Evolutionary conservation across 30 jellyfish, hydroid and myxozoan genomes (phyloP), one percentile per base, ranked within the genome.

Genomic region (Chrysaora quinquecirrha): DNA sequence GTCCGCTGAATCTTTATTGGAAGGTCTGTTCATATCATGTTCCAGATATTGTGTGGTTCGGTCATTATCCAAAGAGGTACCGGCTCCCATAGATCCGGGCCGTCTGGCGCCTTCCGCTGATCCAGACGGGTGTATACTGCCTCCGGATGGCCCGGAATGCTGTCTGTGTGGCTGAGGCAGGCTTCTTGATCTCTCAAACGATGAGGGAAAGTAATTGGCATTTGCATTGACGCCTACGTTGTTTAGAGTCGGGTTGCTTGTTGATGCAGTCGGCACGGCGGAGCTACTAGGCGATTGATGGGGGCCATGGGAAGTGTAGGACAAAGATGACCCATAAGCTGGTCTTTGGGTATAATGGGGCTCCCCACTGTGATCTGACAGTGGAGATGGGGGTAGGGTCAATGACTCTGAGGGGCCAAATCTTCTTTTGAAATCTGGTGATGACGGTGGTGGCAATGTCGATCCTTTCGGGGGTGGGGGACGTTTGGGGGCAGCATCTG

Each of bases 381-480:
- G n/a, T n/a, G n/a, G n/a, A n/a, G 76, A 52, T 52, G 68, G 29
- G 9, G 29, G 68, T 25, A 20, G 3, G 29, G 3, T 20, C 6
- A 20, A 7, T 3, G 68, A 52, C 19, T 20, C 68, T 12, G 27
- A 4, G 19, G 68, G 27, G 9, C 68, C 68, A 3, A 9, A 19
- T 9, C 19, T 52, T 3, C 58, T 43, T 6, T 52, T 52, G 68
- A 52, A 9, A 20, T 19, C 19, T 2, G 68, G 68, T 3, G 68
- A 52, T 20, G 29, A 2, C 19, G 68, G 19, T 52, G 68, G 12
- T 16, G 68, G 27, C 68, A 52, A 4, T 19, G 68, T 19, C 25
- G 68, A 20, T 43, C 58, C 9, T 9, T n/a, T 43, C 16, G 58
- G 58, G 58, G 58, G 58, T 43, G 58, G 58, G 58, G 58, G 58